phyloP scores from a whole-genome alignment of 37 sponge, comb jelly and placozoan species.

The Crambe crambe region DNA sequence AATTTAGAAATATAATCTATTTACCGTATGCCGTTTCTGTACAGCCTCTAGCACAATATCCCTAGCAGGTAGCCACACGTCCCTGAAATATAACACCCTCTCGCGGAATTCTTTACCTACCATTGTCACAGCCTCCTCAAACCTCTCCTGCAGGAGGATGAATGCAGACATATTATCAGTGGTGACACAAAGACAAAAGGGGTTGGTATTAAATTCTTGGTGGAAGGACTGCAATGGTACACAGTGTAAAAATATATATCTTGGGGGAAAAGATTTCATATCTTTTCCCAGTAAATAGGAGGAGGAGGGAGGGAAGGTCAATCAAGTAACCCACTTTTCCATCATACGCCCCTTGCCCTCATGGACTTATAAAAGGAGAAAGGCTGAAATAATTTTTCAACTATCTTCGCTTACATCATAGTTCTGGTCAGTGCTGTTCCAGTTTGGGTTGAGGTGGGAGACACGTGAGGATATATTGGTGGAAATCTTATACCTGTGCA shows the following conservation, averaged over 20 bases:
- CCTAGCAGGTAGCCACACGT: constrained; percentile 83
- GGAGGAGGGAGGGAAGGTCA: no score
- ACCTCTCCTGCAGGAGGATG: constrained; percentile 52
- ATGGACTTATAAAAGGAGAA: no score
- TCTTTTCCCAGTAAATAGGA: no score
- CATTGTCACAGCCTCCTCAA: constrained; percentile 75
- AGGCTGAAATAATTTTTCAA: no score
- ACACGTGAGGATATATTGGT: constrained; percentile 69
- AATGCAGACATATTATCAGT: neutral
- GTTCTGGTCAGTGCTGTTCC: constrained; percentile 66
- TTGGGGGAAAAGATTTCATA: no score
- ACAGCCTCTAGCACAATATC: constrained; percentile 63
- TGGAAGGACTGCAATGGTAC: no score
- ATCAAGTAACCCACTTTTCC: no score
- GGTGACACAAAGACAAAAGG: neutral
- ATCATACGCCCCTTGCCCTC: no score
- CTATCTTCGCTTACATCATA: constrained; percentile 53
- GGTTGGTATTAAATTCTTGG: no score
- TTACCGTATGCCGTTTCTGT: constrained; percentile 55
- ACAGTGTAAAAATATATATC: no score
- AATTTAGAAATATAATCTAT: no score
- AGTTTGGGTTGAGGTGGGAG: constrained; percentile 71
- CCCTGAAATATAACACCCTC: constrained; percentile 16
- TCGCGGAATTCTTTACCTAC: constrained; percentile 83
- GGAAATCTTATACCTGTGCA: constrained; percentile 42